Evolutionary conservation across 1,140 invertebrate genomes (phyloP), one percentile per base, ranked within the genome.

Genomic region (Nautilus pompilius): DNA sequence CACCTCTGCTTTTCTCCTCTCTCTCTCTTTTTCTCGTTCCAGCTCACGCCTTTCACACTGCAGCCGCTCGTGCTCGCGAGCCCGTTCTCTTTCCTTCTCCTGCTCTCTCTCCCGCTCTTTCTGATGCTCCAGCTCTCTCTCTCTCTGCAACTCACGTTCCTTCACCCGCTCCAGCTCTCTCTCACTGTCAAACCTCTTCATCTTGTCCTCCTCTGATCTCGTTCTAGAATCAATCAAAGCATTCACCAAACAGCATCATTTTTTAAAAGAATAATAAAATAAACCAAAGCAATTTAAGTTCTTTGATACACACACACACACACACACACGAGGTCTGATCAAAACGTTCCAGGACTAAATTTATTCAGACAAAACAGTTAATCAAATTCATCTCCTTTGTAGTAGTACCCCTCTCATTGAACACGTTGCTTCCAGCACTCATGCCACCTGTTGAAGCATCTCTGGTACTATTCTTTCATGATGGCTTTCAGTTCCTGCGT

Each of bases 131-230:
- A 64, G 53, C 57, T 71, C 65, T 55, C 70, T 45, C 66, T 76
- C 63, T 61, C 65, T 30, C 66, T 70, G 51, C 48, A 60, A 54
- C 46, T 71, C 66, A 28, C 55, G 63, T 45, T 76, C 72, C 36
- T 65, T 66, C 59, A 69, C 55, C 57, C 66, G 36, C 58, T 68
- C 67, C 58, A 72, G 33, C 59, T 73, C 72, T 62, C 77, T 51
- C 49, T 59, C 62, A 45, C 55, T 71, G 45, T 71, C 69, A 66
- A 67, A 77, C 73, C 56, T 75, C 71, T 62, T 76, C 74, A 22
- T 70, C 55, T 64, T 70, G 66, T 66, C 70, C 69, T 68, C 76
- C 17, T 41, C 34, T 32, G 15, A 10, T 20, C 32, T 33, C n/a
- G 55, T 17, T 33, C 30, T 41, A n/a, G 24, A 34, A 10, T 26